Evolutionary conservation across 2,797 vertebrate genomes (phyloP).

Genomic region (Pipistrellus pipistrellus): DNA sequence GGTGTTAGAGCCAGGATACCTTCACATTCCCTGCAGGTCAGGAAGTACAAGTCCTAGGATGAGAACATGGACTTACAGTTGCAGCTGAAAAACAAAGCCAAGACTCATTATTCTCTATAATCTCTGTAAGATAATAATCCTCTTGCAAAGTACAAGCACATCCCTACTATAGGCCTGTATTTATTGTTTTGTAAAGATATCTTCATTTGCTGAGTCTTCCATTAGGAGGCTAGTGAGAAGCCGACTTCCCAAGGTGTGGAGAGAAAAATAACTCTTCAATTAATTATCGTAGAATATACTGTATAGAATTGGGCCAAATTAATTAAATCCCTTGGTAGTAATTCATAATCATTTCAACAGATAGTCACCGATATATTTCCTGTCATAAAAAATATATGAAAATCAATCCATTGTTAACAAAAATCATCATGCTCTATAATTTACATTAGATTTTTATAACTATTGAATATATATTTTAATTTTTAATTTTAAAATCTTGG

Average conservation of each 20-base stretch:
- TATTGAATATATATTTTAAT: neutral
- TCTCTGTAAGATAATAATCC: neutral
- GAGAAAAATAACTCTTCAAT: neutral
- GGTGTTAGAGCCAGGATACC: neutral
- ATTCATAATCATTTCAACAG: constrained; percentile 9
- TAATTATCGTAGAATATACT: neutral
- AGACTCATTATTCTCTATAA: neutral
- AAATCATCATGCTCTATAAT: neutral
- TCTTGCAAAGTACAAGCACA: neutral
- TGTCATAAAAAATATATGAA: neutral
- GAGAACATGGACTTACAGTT: neutral
- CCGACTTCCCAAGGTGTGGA: neutral
- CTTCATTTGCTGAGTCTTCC: neutral
- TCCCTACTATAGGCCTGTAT: neutral
- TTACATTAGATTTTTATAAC: neutral
- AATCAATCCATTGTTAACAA: neutral
- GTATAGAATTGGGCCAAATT: neutral
- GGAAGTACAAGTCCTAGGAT: neutral
- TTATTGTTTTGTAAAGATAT: neutral
- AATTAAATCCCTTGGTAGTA: neutral
- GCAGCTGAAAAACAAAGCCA: neutral
- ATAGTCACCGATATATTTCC: neutral
- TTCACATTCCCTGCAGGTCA: neutral
- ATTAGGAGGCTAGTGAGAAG: neutral
- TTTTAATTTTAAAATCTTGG: neutral